These are phyloP conservation scores for Carettochelys insculpta DNA, from an alignment of 2,113 vertebrate genomes.

Conservation along the genomic window DNA sequence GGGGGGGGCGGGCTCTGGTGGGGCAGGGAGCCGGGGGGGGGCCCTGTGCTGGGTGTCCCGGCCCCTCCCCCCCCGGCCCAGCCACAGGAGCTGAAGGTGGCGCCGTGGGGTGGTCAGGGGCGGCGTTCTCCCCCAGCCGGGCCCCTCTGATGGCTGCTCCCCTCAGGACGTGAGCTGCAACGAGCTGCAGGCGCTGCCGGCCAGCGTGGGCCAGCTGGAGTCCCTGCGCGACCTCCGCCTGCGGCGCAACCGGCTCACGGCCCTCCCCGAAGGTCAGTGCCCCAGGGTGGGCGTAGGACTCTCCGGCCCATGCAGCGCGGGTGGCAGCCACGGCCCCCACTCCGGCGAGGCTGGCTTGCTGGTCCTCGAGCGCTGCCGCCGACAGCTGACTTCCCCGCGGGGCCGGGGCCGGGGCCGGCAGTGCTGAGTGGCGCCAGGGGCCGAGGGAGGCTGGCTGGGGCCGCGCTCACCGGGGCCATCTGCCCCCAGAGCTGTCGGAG, in stretches of 20 bases:
- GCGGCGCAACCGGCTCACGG: slow-evolving; percentile 85
- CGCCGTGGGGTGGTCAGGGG: not conserved
- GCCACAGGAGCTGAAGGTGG: no score
- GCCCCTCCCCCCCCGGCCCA: not conserved
- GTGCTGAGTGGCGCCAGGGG: no score
- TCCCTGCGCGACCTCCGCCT: slow-evolving; percentile 88
- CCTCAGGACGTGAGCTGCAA: slow-evolving; percentile 90
- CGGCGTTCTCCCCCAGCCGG: not conserved
- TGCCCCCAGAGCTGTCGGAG: slow-evolving; percentile 84
- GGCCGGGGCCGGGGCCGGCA: no score
- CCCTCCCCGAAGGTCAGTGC: slow-evolving; percentile 84
- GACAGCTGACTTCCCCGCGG: no score
- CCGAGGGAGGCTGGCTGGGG: no score
- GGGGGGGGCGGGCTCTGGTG: no score
- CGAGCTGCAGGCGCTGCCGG: slow-evolving; percentile 85
- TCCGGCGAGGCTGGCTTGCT: not conserved
- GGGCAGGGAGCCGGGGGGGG: no score
- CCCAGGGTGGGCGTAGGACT: no score
- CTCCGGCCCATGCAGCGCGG: not conserved
- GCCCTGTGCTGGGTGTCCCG: no score
- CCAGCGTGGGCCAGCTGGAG: slow-evolving; percentile 83
- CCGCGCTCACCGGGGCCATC: no score
- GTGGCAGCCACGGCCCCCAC: not conserved
- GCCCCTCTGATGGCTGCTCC: not conserved
- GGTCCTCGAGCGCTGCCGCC: no score